Percentiles rank a stretch among this genome's conserved stretches.
Evolutionary conservation across 2,797 vertebrate genomes (phyloP).

Genomic region (Pseudochirops corinnae): DNA sequence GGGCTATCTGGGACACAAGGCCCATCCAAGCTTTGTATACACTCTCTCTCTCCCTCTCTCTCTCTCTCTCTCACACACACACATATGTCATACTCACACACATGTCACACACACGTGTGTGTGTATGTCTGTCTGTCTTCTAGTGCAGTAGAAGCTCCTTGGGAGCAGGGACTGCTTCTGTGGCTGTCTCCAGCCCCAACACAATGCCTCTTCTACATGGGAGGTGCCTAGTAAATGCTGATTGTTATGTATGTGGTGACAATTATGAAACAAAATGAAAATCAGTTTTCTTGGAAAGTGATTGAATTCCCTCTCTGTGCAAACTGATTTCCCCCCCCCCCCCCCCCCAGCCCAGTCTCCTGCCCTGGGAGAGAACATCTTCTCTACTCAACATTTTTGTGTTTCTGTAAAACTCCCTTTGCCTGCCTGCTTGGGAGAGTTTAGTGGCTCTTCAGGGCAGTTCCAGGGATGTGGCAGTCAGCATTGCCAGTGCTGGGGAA

Average conservation of each 20-base stretch:
- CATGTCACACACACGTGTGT: background rate
- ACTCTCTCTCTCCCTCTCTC: too few relatives aligned
- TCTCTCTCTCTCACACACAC: too few relatives aligned
- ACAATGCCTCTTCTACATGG: background rate
- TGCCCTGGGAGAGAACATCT: background rate
- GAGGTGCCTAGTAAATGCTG: background rate
- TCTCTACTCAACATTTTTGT: background rate
- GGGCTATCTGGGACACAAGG: background rate
- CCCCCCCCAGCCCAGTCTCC: background rate
- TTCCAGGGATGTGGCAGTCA: background rate
- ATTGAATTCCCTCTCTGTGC: background rate
- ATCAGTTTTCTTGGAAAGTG: constrained; percentile 4
- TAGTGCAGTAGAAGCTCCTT: background rate
- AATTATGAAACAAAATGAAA: background rate
- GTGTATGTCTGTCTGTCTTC: too few relatives aligned
- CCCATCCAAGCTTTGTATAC: background rate
- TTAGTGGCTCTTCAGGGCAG: background rate
- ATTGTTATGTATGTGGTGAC: background rate
- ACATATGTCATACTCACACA: too few relatives aligned
- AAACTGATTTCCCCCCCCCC: background rate
- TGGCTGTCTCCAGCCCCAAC: background rate
- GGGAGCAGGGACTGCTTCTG: background rate
- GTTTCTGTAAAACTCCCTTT: background rate
- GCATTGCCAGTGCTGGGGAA: background rate
- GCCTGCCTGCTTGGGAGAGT: background rate